Base-by-base conservation (phyloP, 1,140 invertebrate genomes). In the Drosophila jambulina region DNA sequence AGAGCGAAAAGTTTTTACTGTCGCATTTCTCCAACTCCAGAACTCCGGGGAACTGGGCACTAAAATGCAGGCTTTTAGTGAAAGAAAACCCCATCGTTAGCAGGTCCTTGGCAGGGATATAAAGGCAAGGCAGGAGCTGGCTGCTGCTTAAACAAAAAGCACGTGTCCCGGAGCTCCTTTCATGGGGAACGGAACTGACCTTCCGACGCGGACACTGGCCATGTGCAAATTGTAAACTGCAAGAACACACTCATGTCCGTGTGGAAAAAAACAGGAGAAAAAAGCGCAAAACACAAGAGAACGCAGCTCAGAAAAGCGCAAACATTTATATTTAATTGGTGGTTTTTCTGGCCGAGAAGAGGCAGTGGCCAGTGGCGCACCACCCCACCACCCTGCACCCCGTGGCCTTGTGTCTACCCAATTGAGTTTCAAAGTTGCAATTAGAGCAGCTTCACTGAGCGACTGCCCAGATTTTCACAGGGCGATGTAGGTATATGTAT, bases 381-480 rank as follows among this genome's bases (percentile, higher is more conserved):
- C 75, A 42, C 51, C 29, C 17, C 64, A 36, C 40, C 43, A 25
- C 9, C 23, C n/a, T 2, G 42, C 19, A 3, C 13, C 72, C 45
- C 19, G 46, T 58, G 57, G 65, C 75, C 75, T 78, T 78, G 59
- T 78, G 75, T 78, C 75, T 78, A 84, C 74, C 72, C 84, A 88
- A 88, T 88, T 88, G 84, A 88, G 84, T 88, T 88, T 88, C 84
- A 90, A 90, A 88, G 84, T 88, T 88, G 84, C 84, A 88, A 88
- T 88, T 88, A 88, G 84, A 88, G 84, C 85, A 72, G 85, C 68
- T 77, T 83, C 80, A 87, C 68, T 80, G 83, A 46, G 63, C 76
- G 54, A 71, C 67, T 75, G 77, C 60, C 70, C 83, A 54, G 53
- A 75, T 57, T 65, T 68, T 49, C 69, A 42, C 49, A 45, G 64